Base-by-base conservation (phyloP, 2,113 vertebrate species). In the Notothenia rossii region DNA sequence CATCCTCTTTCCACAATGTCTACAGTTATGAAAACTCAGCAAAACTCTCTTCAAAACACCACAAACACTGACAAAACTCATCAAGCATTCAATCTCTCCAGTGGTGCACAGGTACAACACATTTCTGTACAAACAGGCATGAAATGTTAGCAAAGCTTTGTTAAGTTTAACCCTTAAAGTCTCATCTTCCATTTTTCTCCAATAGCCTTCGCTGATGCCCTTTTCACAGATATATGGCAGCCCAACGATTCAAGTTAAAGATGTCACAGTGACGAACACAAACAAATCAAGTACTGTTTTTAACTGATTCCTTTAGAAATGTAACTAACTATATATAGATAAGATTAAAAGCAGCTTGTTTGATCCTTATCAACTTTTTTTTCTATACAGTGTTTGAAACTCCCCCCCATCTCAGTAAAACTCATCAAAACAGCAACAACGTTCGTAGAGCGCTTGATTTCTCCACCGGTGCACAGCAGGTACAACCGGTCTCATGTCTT, bases 341-440 rank as follows among this genome's bases (percentile, higher is more conserved):
- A 33, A 2, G 3, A 0, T 33, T 49, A 1, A 17, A 69, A 58
- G 13, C 0, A 69, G n/a, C 43, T n/a, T 29, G 25, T 72, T 51
- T 63, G 4, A 77, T 11, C 1, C 12, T 40, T 1, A 46, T 11
- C 7, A 1, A 55, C 5, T 18, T 55, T 0, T 79, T 74, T 49
- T 45, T 77, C 36, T 36, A 7, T 7, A 2, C 82, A 90, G 89
- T 25, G 3, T 87, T 81, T 61, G 20, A 62, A 60, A 77, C 82
- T 56, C 86, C 76, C 5, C 58, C 20, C 11, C 49, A 0, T 1
- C 6, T 4, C 48, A 20, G 1, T 17, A 4, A 29, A 12, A 50
- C 25, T 33, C 20, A 45, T 43, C 69, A 33, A 53, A 63, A 29
- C 6, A 2, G 12, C 51, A 1, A 2, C 29, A 63, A 10, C 46